These are phyloP conservation scores for Unio pictorum DNA, from an alignment of 2,888 invertebrate species.

Conservation along the genomic window DNA sequence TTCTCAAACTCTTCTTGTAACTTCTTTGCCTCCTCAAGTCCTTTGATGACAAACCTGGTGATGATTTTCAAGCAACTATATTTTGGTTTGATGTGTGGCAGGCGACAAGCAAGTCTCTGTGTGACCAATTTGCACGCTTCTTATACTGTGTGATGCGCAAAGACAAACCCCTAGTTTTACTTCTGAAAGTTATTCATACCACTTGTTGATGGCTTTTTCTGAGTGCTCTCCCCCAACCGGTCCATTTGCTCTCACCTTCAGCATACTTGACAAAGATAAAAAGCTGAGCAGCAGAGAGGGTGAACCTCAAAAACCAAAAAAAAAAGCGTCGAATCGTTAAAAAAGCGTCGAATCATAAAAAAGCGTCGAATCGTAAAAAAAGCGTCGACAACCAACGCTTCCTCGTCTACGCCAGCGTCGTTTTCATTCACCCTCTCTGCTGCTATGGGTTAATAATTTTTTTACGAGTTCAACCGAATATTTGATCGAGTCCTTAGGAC, in stretches of 20 bases:
- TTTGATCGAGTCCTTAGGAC: too few relatives aligned
- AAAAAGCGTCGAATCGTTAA: too few relatives aligned
- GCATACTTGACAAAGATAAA: conserved; percentile 78
- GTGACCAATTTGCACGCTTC: conserved; percentile 80
- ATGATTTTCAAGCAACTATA: conserved; percentile 37
- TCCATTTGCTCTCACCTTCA: conserved; percentile 71
- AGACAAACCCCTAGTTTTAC: conserved; percentile 74
- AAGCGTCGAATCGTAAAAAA: too few relatives aligned
- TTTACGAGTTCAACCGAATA: too few relatives aligned
- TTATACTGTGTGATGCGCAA: conserved; percentile 78
- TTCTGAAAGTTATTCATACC: conserved; percentile 74
- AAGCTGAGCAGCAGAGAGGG: too few relatives aligned
- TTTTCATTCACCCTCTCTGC: too few relatives aligned
- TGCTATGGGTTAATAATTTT: too few relatives aligned
- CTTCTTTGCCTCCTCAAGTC: conserved; percentile 47
- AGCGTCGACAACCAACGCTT: too few relatives aligned
- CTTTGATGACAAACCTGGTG: conserved; percentile 46
- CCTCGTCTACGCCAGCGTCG: too few relatives aligned
- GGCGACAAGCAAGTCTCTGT: conserved; percentile 80
- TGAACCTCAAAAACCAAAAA: too few relatives aligned
- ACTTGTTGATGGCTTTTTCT: conserved; percentile 78
- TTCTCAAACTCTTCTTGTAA: conserved; percentile 22
- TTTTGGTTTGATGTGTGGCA: conserved; percentile 49
- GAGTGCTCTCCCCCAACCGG: conserved; percentile 79
- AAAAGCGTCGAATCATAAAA: too few relatives aligned